These are phyloP conservation scores for Platycnemis pennipes DNA, from an alignment of 2,888 invertebrate species.

Conservation along the genomic window DNA sequence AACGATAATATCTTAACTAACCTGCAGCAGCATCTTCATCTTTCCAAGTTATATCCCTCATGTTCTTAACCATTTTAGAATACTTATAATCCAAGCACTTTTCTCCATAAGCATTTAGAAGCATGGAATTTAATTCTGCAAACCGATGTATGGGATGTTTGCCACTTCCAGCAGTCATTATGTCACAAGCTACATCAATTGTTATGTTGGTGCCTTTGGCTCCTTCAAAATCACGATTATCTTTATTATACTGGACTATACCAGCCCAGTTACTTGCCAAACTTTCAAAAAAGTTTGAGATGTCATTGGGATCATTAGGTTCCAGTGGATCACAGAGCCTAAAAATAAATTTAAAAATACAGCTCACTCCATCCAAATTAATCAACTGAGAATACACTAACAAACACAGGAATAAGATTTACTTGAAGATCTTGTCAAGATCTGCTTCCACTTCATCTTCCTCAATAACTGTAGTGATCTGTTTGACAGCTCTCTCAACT, in stretches of 20 bases:
- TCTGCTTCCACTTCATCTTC: conserved; percentile 83
- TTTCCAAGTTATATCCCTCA: conserved; percentile 86
- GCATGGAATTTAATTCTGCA: conserved; percentile 86
- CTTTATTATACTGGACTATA: conserved; percentile 96
- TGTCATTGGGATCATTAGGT: conserved; percentile 82
- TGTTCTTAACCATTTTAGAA: conserved; percentile 85
- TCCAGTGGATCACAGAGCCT: conserved; percentile 89
- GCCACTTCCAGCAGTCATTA: conserved; percentile 84
- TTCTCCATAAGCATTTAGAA: conserved; percentile 85
- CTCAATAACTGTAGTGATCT: conserved; percentile 84
- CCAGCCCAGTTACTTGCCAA: conserved; percentile 93
- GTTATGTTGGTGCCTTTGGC: conserved; percentile 85
- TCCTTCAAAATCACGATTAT: conserved; percentile 84
- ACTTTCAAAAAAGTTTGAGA: conserved; percentile 90
- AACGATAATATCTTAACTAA: conserved; percentile 75
- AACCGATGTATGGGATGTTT: conserved; percentile 85
- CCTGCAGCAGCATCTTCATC: conserved; percentile 84
- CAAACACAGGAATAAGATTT: conserved; percentile 73
- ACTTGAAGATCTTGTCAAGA: conserved; percentile 89
- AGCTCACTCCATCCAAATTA: not conserved
- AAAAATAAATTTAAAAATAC: conserved; percentile 70
- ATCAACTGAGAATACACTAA: not conserved
- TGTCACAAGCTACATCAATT: conserved; percentile 89
- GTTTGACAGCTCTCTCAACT: conserved; percentile 84
- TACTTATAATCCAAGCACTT: conserved; percentile 93